These are phyloP conservation scores for Panulirus ornatus DNA, from an alignment of 1,140 invertebrate genomes.

Conservation along the genomic window DNA sequence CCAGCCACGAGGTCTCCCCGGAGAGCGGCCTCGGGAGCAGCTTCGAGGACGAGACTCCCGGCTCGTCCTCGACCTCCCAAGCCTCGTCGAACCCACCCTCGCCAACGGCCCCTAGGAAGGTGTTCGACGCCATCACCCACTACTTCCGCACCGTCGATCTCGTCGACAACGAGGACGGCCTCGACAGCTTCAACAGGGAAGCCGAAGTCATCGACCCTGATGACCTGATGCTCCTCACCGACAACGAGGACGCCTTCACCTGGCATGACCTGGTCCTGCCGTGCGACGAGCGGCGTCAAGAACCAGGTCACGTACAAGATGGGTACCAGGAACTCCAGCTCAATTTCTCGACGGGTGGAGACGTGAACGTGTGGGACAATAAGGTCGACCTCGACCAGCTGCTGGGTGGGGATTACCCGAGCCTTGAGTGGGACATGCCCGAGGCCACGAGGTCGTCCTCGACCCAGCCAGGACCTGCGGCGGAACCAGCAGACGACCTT, in stretches of 20 bases:
- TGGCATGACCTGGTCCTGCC: slow-evolving; percentile 21
- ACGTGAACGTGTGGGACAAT: not conserved
- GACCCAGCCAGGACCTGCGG: too few relatives aligned
- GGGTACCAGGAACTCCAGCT: not conserved
- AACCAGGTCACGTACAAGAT: not conserved
- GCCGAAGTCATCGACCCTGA: slow-evolving; percentile 39
- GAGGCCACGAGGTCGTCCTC: too few relatives aligned
- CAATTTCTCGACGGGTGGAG: not conserved
- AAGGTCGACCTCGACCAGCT: not conserved
- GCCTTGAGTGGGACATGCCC: too few relatives aligned
- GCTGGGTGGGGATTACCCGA: not conserved
- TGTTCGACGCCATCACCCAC: slow-evolving; percentile 36
- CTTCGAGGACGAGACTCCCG: slow-evolving; percentile 23
- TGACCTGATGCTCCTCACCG: slow-evolving; percentile 36
- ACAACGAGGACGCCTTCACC: slow-evolving; percentile 40
- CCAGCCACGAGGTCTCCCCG: slow-evolving; percentile 2
- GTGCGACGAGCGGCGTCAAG: not conserved
- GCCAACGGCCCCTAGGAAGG: not conserved
- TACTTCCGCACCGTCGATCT: slow-evolving; percentile 53
- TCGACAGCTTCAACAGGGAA: slow-evolving; percentile 43
- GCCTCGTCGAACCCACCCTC: not conserved
- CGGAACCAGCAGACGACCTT: too few relatives aligned
- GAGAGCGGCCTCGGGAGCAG: slow-evolving; percentile 58
- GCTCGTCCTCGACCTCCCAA: not conserved
- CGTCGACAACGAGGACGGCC: slow-evolving; percentile 37